These are phyloP conservation scores for Parus major DNA, from an alignment of 2,113 vertebrate species.

Conservation along the genomic window DNA sequence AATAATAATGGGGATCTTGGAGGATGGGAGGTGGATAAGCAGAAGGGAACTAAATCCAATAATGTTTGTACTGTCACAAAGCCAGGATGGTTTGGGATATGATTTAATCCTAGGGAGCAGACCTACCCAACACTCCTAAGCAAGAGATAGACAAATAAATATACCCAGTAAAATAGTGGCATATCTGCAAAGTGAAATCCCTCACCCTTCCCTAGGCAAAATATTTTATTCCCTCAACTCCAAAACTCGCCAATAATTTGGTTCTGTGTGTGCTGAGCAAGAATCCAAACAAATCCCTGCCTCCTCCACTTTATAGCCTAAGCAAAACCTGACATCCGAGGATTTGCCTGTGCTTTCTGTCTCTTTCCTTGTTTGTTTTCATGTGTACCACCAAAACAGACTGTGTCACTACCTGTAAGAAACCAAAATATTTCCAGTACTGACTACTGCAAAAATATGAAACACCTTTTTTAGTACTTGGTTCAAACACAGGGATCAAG, in stretches of 20 bases:
- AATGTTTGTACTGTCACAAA: constrained; percentile 59
- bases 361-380: neutral
- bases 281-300: neutral
- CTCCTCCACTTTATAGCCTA: neutral
- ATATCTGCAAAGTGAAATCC: neutral
- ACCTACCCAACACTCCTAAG: constrained; percentile 21
- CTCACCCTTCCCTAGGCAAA: neutral
- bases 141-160: constrained; percentile 26
- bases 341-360: neutral
- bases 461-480: constrained; percentile 46
- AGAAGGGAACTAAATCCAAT: constrained; percentile 48
- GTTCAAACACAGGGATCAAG: neutral
- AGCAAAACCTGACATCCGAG: accelerated
- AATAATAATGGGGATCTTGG: constrained; percentile 45
- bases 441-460: constrained; percentile 23
- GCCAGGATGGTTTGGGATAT: constrained; percentile 40
- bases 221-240: neutral
- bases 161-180: neutral
- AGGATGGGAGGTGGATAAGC: neutral
- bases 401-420: neutral
- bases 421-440: constrained; percentile 1
- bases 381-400: neutral
- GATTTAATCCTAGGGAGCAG: constrained; percentile 38
- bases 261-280: neutral
- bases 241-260: neutral